phyloP scores from a whole-genome alignment of 2,797 vertebrate genomes.

The Urosaurus nigricauda region DNA sequence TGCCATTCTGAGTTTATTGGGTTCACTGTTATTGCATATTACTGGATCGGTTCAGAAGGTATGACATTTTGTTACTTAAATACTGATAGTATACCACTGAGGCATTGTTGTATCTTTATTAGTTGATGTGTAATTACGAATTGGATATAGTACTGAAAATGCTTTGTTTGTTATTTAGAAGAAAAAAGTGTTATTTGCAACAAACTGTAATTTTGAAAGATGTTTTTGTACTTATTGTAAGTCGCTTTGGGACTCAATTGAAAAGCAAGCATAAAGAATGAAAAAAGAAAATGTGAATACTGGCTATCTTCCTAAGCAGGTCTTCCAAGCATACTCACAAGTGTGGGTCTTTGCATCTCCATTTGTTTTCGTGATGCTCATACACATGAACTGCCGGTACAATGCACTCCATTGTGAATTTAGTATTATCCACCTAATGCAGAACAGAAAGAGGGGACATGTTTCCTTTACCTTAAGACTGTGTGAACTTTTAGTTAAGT shows the following conservation, averaged over 20 bases:
- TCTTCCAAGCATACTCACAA: conserved; percentile 84
- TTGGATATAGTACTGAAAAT: neutral
- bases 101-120: neutral
- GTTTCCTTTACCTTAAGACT: neutral
- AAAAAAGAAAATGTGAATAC: neutral
- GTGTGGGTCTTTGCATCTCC: conserved; percentile 92
- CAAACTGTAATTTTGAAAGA: neutral
- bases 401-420: conserved; percentile 91
- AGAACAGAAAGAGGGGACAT: conserved; percentile 11
- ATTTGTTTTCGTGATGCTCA: conserved; percentile 95
- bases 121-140: neutral
- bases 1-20: neutral
- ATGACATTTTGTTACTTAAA: neutral
- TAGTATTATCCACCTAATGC: conserved; percentile 90
- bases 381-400: conserved; percentile 91
- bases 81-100: neutral
- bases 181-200: neutral
- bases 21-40: neutral
- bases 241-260: neutral
- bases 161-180: neutral
- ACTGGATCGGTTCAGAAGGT: neutral
- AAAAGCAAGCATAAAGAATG: neutral
- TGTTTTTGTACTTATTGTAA: neutral
- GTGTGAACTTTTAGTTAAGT: no score
- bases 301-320: neutral